Conservation (phyloP, 2,888 invertebrate genomes). For the Phyto melanocephala region DNA sequence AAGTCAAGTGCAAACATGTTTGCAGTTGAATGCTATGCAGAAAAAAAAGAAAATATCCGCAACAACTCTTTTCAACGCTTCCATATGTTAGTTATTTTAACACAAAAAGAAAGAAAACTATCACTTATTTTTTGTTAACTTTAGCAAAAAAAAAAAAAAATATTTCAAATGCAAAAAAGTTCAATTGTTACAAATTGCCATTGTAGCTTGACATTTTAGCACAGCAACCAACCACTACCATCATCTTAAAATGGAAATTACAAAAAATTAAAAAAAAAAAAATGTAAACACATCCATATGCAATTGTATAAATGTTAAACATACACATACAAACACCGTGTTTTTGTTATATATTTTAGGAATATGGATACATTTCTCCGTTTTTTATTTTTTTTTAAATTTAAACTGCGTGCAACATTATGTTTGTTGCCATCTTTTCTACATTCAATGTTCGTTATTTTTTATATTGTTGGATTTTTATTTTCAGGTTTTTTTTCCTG, state of each 20-base stretch:
- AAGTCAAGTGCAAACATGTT: slow-evolving; percentile 59
- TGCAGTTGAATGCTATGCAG: slow-evolving; percentile 29
- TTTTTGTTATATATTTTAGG: background rate
- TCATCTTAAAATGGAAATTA: background rate
- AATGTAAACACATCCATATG: background rate
- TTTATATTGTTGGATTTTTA: slow-evolving; percentile 25
- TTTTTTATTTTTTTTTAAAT: too few relatives aligned
- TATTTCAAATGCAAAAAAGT: slow-evolving; percentile 19
- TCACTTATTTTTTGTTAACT: background rate
- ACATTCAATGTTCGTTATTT: background rate
- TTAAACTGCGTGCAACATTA: slow-evolving; percentile 36
- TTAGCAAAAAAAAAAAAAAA: background rate
- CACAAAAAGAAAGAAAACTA: background rate
- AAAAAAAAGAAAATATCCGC: background rate
- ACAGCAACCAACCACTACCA: slow-evolving; percentile 22
- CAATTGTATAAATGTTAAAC: background rate
- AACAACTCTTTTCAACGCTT: slow-evolving; percentile 15
- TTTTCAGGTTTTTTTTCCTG: background rate
- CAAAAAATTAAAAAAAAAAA: background rate
- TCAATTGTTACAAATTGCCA: slow-evolving; percentile 64
- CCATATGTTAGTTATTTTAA: slow-evolving; percentile 16
- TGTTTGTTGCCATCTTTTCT: slow-evolving; percentile 31
- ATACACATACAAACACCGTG: background rate
- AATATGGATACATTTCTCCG: slow-evolving; percentile 4
- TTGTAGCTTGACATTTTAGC: slow-evolving; percentile 55